phyloP scores from a whole-genome alignment of 2,113 vertebrate genomes.

The Phaethornis superciliosus region DNA sequence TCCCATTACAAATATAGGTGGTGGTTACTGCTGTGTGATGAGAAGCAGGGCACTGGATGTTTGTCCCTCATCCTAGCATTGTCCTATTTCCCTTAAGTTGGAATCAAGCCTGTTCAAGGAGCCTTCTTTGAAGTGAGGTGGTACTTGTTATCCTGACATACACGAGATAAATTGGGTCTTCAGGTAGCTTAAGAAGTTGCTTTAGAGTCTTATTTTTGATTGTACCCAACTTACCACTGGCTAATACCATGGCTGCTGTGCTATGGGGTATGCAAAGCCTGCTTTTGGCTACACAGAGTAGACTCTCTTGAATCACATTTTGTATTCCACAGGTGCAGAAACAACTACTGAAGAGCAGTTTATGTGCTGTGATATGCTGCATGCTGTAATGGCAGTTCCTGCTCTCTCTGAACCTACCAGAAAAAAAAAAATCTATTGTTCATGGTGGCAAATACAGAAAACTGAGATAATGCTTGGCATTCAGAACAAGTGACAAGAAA shows the following conservation, averaged over 20 bases:
- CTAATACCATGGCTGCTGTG: not conserved
- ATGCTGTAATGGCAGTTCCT: not conserved
- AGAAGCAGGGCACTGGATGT: accelerated
- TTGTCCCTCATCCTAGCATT: not conserved
- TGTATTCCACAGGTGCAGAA: not conserved
- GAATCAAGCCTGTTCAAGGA: not conserved
- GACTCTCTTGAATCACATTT: not conserved
- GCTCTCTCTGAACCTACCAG: not conserved
- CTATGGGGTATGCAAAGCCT: not conserved
- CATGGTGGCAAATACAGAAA: not conserved
- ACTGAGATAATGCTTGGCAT: not conserved
- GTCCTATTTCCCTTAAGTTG: not conserved
- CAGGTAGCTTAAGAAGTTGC: not conserved
- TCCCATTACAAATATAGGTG: not conserved
- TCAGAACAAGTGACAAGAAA: not conserved
- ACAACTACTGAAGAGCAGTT: not conserved
- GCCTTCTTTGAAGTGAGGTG: accelerated
- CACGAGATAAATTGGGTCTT: not conserved
- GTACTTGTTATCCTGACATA: not conserved
- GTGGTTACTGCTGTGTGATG: not conserved
- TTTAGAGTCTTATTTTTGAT: not conserved
- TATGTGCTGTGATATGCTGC: not conserved
- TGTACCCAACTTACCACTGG: accelerated
- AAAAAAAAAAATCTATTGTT: not conserved
- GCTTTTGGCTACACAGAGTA: not conserved